These are phyloP conservation scores for Troides helena DNA, from an alignment of 2,888 invertebrate genomes.

Conservation along the genomic window DNA sequence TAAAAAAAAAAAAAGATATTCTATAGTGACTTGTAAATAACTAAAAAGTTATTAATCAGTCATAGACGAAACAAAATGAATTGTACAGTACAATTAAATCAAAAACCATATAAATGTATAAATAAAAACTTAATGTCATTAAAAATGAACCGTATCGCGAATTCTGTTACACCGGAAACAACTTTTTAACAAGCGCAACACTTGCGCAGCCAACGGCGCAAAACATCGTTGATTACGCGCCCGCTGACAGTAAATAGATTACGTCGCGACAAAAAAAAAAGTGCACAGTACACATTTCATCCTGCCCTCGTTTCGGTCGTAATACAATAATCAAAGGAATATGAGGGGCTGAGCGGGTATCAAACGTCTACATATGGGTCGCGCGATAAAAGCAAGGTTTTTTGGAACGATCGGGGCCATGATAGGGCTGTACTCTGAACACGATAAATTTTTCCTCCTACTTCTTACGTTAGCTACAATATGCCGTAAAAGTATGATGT, in stretches of 20 bases:
- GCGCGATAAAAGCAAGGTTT: conserved; percentile 66
- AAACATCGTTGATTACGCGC: conserved; percentile 72
- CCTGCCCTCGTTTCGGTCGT: conserved; percentile 62
- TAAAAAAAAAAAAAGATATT: too few species aligned
- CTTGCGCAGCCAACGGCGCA: conserved; percentile 64
- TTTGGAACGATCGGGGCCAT: conserved; percentile 51
- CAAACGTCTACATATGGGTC: conserved; percentile 72
- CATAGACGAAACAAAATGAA: background rate
- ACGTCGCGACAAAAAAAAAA: conserved; percentile 64
- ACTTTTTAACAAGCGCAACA: conserved; percentile 59
- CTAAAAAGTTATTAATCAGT: too few species aligned
- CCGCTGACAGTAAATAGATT: conserved; percentile 76
- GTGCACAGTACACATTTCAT: conserved; percentile 64
- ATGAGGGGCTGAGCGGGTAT: conserved; percentile 64
- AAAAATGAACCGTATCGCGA: background rate
- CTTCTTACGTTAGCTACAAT: background rate
- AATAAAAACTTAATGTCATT: background rate
- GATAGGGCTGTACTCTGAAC: conserved; percentile 46
- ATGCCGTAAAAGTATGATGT: background rate
- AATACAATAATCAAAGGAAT: conserved; percentile 78
- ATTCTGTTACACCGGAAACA: conserved; percentile 39
- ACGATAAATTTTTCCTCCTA: conserved; percentile 2
- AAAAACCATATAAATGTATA: background rate
- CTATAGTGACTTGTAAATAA: too few species aligned
- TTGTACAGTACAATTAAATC: background rate